These are phyloP conservation scores for Hoplostethus mediterraneus DNA, from an alignment of 2,797 vertebrate genomes.

Conservation along the genomic window DNA sequence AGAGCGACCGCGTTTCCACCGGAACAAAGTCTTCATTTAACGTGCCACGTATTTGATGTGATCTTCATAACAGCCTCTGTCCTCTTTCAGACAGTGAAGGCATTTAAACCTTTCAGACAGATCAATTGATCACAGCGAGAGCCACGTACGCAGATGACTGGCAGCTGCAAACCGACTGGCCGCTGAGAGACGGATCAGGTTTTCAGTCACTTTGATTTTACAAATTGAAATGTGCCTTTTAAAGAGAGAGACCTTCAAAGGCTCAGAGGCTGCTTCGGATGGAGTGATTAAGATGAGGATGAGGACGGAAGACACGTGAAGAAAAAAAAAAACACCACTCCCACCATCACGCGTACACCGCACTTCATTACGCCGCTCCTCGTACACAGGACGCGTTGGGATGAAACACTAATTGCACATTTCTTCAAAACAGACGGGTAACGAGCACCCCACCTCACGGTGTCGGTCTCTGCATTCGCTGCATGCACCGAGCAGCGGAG, in stretches of 20 bases:
- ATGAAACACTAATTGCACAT: constrained; percentile 42
- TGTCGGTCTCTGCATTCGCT: constrained; percentile 24
- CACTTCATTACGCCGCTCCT: constrained; percentile 18
- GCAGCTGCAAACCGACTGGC: constrained; percentile 70
- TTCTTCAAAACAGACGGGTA: constrained; percentile 43
- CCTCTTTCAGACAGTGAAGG: constrained; percentile 53
- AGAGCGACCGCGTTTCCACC: neutral
- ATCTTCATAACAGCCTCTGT: constrained; percentile 28
- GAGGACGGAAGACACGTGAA: constrained; percentile 40
- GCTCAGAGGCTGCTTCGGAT: constrained; percentile 51
- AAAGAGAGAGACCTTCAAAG: constrained; percentile 72
- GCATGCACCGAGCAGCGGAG: constrained; percentile 15
- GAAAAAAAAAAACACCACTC: constrained; percentile 10
- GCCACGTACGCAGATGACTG: constrained; percentile 69
- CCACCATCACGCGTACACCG: constrained; percentile 10
- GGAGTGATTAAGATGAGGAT: constrained; percentile 51
- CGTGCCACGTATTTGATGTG: constrained; percentile 27
- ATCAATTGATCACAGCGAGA: constrained; percentile 70
- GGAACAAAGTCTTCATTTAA: constrained; percentile 31
- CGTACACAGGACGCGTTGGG: constrained; percentile 16
- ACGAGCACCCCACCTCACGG: constrained; percentile 21
- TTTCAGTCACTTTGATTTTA: constrained; percentile 78
- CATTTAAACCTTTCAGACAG: constrained; percentile 59
- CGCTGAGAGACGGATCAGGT: constrained; percentile 60
- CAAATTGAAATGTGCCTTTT: constrained; percentile 80